phyloP scores from a whole-genome alignment of 1,140 invertebrate genomes.

The Drosophila pseudoananassae region DNA sequence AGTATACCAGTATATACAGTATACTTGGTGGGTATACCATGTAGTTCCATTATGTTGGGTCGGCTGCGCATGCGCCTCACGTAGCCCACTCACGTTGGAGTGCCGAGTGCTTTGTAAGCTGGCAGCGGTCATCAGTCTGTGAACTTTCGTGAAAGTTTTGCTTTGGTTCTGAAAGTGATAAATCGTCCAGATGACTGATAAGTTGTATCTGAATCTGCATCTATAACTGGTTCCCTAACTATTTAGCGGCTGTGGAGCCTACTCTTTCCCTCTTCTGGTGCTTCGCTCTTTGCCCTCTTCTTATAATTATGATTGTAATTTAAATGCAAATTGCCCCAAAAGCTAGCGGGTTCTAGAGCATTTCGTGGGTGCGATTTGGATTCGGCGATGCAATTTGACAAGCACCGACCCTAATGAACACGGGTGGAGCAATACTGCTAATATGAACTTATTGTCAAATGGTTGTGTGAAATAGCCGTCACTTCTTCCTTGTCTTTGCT shows the following conservation, averaged over 20 bases:
- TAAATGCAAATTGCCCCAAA: conserved; percentile 21
- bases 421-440: conserved; percentile 22
- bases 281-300: neutral
- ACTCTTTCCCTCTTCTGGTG: conserved; percentile 61
- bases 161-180: conserved; percentile 56
- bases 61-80: conserved; percentile 69
- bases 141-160: conserved; percentile 79
- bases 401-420: conserved; percentile 12
- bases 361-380: conserved; percentile 7
- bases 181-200: conserved; percentile 44
- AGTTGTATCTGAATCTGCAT: conserved; percentile 9
- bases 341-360: neutral
- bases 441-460: conserved; percentile 45
- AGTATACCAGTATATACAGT: no score
- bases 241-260: conserved; percentile 46
- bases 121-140: conserved; percentile 36
- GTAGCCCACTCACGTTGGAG: conserved; percentile 38
- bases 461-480: conserved; percentile 20
- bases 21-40: neutral
- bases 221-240: conserved; percentile 37
- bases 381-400: neutral
- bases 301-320: conserved; percentile 37
- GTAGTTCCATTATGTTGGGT: neutral
- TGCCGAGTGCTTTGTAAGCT: neutral
- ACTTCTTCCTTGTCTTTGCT: conserved; percentile 44